These are phyloP conservation scores for Flexamia atlantica DNA, from an alignment of 2,888 invertebrate species.

Conservation along the genomic window DNA sequence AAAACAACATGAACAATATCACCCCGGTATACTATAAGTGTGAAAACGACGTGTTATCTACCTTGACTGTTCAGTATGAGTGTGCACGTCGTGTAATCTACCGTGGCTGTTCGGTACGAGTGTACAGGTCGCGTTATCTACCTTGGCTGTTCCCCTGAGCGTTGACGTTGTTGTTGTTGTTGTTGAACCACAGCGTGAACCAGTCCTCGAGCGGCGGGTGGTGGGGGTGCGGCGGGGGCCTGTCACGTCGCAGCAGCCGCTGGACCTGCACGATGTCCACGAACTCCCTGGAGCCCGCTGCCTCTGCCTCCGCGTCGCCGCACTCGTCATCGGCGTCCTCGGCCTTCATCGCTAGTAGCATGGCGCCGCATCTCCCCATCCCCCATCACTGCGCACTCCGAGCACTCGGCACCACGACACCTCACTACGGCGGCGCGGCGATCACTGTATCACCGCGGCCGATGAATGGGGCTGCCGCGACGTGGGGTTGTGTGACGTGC, in stretches of 20 bases:
- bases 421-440: background rate
- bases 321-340: slow-evolving; percentile 39
- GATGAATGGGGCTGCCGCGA: slow-evolving; percentile 35
- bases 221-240: background rate
- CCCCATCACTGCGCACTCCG: slow-evolving; percentile 34
- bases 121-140: too few relatives aligned
- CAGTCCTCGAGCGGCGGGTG: slow-evolving; percentile 46
- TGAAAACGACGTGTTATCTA: too few relatives aligned
- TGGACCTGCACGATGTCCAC: slow-evolving; percentile 92
- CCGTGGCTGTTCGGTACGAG: too few relatives aligned
- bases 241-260: slow-evolving; percentile 81
- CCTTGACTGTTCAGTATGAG: too few relatives aligned
- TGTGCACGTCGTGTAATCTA: too few relatives aligned
- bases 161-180: background rate
- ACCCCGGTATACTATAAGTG: too few relatives aligned
- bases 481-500: slow-evolving; percentile 61
- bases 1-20: too few relatives aligned
- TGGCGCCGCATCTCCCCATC: slow-evolving; percentile 41
- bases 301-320: slow-evolving; percentile 71
- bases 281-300: slow-evolving; percentile 79
- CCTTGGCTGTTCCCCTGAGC: too few relatives aligned
- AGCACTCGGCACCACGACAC: slow-evolving; percentile 11
- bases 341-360: slow-evolving; percentile 54
- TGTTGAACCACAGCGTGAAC: slow-evolving; percentile 62
- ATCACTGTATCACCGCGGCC: slow-evolving; percentile 13